Base-by-base conservation (phyloP, 2,797 vertebrate genomes). In the Notolepis coatsorum region DNA sequence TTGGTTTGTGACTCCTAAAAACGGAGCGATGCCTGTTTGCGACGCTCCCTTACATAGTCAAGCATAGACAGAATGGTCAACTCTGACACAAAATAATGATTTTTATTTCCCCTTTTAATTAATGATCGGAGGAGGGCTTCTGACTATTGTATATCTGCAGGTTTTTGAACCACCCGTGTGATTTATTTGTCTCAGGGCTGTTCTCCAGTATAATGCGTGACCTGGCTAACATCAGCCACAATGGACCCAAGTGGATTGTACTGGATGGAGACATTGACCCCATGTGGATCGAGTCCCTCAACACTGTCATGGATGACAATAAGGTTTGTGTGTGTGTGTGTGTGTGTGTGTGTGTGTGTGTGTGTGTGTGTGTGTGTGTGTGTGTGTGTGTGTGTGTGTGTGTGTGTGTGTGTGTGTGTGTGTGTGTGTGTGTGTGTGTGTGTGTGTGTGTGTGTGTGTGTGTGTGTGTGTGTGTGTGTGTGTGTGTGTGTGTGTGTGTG, bases 241-340 rank as follows among this genome's bases (percentile, higher is more conserved):
- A 79, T 0, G 96, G 96, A 38, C 96, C 96, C 18, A 98, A 99
- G 84, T 99, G 97, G 97, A 98, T 99, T 30, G 93, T 99, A 38
- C 84, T 99, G 68, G 97, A 99, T 68, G 97, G 97, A 12, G 97
- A 99, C 88, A 98, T 99, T 61, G 97, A 99, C 87, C 97, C 97
- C 0, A 98, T 98, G 97, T 99, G 97, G 97, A 99, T 98, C 65
- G 97, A 99, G 76, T 99, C 97, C 64, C 95, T 99, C 60, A 99
- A 98, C 89, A 99, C 97, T 0, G 97, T 99, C 84, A 99, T 99
- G 97, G 97, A 98, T 81, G 97, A 99, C 86, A 99, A 99, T 86
- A 98, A 99, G 97, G 97, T 98, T 91, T 25, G 65, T 60, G n/a
- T 24, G 13, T n/a, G n/a, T n/a, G n/a, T n/a, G n/a, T n/a, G n/a